Percentiles rank a stretch among this genome's conserved stretches.
These are phyloP conservation scores for Solenopsis invicta DNA, from an alignment of 1,140 invertebrate genomes.

Conservation along the genomic window DNA sequence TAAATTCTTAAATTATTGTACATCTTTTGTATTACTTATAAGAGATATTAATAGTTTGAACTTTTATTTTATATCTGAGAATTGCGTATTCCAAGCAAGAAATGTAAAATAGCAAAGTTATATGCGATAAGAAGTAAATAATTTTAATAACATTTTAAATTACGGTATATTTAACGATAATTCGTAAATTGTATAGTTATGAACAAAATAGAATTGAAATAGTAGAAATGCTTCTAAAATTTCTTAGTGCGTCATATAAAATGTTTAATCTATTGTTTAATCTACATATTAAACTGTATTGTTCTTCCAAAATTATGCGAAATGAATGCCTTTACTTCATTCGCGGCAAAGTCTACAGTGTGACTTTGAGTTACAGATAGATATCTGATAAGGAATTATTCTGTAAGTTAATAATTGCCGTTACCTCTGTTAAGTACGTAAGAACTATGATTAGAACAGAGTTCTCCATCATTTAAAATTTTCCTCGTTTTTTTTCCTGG, in stretches of 20 bases:
- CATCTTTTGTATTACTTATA: not conserved
- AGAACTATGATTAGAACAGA: not conserved
- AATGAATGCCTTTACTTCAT: not conserved
- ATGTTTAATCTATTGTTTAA: not conserved
- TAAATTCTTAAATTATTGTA: not conserved
- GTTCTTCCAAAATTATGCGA: not conserved
- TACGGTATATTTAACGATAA: no score
- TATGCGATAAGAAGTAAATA: not conserved
- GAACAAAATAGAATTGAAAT: not conserved
- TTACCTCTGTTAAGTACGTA: not conserved
- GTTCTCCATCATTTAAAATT: not conserved
- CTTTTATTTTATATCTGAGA: not conserved
- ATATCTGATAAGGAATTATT: not conserved
- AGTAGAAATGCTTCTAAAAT: no score
- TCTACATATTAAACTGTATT: no score
- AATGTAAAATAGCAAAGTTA: not conserved
- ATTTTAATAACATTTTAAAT: not conserved
- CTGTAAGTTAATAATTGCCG: not conserved
- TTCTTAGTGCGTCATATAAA: not conserved
- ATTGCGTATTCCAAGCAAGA: not conserved
- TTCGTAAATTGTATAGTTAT: not conserved
- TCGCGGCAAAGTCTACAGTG: not conserved
- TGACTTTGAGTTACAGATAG: not conserved
- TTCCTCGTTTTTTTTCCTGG: no score
- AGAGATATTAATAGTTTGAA: not conserved